Evolutionary conservation across 2,888 invertebrate genomes (phyloP), one percentile per base, ranked within the genome.

Genomic region (Chorisops tibialis): DNA sequence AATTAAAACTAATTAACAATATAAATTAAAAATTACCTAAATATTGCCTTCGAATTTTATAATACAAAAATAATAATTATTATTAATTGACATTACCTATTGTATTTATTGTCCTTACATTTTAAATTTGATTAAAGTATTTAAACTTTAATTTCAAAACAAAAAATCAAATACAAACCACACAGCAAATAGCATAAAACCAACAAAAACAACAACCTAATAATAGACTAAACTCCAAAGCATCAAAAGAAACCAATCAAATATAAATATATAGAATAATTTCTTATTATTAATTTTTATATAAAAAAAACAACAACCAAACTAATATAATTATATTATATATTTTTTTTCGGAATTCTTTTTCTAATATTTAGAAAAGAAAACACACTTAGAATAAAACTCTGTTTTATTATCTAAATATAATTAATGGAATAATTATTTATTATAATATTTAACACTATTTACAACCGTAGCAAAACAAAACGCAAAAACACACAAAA

Each of bases 21-120:
- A 19, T 12, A 24, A 19, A 21, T 45, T 47, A 47, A 59, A 51
- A 41, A 63, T 63, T 63, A 59, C 52, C 59, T 59, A 63, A 59
- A 59, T 63, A 63, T 59, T 63, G 63, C 59, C 59, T 63, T 63
- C 63, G 41, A 38, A 43, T 63, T 62, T 52, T 59, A 59, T 51
- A 38, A 43, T n/a, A n/a, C n/a, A 52, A 59, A 59, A 38, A 58
- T 43, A 43, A 45, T 43, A 49, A 30, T 30, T 56, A n/a, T n/a
- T n/a, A 58, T 30, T 56, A 56, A 22, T 43, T 56, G 16, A 43
- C 24, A 56, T 24, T 22, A 43, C 38, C 22, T 43, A 52, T 39
- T n/a, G n/a, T n/a, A n/a, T n/a, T n/a, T 18, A 52, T 39, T 39
- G 30, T 16, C n/a, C 22, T 21, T 21, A 16, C 38, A 52, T 21